Percentiles rank a stretch among this genome's conserved stretches.
Evolutionary conservation across 2,113 vertebrate species (phyloP).

Genomic region (Brachirus orientalis): DNA sequence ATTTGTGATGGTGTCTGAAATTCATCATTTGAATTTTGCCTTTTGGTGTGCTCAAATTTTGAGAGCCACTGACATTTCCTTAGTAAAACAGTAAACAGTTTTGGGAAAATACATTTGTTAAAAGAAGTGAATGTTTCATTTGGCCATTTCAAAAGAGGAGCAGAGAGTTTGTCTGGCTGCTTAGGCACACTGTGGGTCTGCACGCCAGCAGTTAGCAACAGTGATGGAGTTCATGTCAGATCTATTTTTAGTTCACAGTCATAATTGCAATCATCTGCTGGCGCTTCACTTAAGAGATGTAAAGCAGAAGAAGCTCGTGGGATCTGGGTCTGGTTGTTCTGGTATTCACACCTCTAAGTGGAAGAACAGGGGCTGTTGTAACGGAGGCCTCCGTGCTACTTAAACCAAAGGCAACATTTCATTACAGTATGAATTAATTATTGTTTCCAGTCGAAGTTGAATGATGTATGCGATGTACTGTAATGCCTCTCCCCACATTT

Average conservation of each 20-base stretch:
- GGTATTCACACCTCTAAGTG: not conserved
- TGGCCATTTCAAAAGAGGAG: not conserved
- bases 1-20: no score
- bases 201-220: conserved; percentile 1
- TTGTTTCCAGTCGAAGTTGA: not conserved
- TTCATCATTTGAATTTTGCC: no score
- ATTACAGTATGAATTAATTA: not conserved
- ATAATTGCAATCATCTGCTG: conserved; percentile 3
- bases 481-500: not conserved
- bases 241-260: conserved; percentile 6
- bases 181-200: not conserved
- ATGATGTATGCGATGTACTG: not conserved
- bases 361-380: not conserved
- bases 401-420: no score
- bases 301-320: conserved; percentile 6
- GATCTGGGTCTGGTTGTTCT: not conserved
- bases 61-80: no score
- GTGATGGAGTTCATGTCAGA: conserved; percentile 23
- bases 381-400: not conserved
- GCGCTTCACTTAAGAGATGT: conserved; percentile 1
- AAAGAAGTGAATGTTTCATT: not conserved
- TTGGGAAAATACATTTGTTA: not conserved
- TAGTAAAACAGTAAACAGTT: no score
- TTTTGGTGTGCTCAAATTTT: no score
- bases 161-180: not conserved